Evolutionary conservation across 2,888 invertebrate genomes (phyloP).

Genomic region (Graphium colonna): DNA sequence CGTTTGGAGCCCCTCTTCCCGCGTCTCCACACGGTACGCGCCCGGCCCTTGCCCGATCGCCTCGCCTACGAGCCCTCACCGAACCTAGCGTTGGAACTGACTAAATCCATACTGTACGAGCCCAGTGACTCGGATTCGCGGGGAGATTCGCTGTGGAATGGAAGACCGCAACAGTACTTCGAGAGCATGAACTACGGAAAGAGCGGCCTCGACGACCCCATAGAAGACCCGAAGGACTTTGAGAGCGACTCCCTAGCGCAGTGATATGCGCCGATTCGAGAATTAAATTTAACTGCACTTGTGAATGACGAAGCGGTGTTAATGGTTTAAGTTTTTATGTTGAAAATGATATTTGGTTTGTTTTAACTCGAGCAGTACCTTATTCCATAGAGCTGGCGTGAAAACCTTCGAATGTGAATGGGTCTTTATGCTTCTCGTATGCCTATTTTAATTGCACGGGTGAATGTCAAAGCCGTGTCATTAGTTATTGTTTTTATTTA

Average conservation of each 20-base stretch:
- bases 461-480: no score
- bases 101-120: conserved; percentile 51
- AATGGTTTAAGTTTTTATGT: no score
- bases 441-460: no score
- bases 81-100: conserved; percentile 55
- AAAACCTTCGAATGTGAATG: no score
- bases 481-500: no score
- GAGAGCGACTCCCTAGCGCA: conserved; percentile 58
- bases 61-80: conserved; percentile 55
- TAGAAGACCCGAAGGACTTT: conserved; percentile 38
- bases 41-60: conserved; percentile 37
- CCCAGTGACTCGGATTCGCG: conserved; percentile 59
- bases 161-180: conserved; percentile 78
- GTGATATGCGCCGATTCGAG: conserved; percentile 5
- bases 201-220: conserved; percentile 22
- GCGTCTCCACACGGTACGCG: conserved; percentile 31
- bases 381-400: no score
- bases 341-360: no score
- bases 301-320: no score
- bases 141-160: conserved; percentile 80
- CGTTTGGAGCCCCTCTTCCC: conserved; percentile 55
- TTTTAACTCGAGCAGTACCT: no score
- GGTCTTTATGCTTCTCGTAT: no score
- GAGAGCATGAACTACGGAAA: conserved; percentile 83
- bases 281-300: no score